Evolutionary conservation across 2,888 invertebrate species (phyloP).

Genomic region (Ochropleura leucogaster): DNA sequence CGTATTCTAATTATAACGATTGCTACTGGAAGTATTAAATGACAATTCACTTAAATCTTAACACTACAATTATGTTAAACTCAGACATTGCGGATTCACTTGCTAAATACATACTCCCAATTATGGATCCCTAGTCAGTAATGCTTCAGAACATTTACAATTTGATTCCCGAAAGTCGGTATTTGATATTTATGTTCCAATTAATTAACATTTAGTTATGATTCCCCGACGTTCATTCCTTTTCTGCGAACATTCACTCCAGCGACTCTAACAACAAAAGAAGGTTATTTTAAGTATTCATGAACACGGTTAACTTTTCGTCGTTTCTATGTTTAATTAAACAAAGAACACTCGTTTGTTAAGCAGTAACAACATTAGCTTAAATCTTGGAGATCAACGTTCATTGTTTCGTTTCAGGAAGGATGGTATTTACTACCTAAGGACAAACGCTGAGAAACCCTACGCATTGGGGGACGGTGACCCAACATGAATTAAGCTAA

Average conservation of each 20-base stretch:
- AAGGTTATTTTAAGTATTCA: slow-evolving; percentile 75
- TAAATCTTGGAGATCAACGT: slow-evolving; percentile 79
- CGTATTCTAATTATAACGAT: slow-evolving; percentile 5
- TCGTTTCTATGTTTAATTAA: slow-evolving; percentile 78
- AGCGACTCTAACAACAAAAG: slow-evolving; percentile 68
- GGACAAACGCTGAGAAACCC: slow-evolving; percentile 88
- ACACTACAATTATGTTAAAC: slow-evolving; percentile 18
- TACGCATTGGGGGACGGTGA: slow-evolving; percentile 83
- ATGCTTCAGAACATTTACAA: slow-evolving; percentile 29
- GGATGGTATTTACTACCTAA: slow-evolving; percentile 90
- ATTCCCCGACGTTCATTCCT: slow-evolving; percentile 47
- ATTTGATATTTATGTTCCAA: slow-evolving; percentile 49
- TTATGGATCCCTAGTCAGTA: slow-evolving; percentile 12
- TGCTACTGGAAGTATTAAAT: neutral
- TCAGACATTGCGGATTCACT: slow-evolving; percentile 8
- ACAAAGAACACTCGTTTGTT: slow-evolving; percentile 79
- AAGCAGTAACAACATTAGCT: slow-evolving; percentile 76
- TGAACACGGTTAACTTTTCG: slow-evolving; percentile 75
- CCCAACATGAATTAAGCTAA: slow-evolving; percentile 71
- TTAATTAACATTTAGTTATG: slow-evolving; percentile 60
- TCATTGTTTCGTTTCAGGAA: slow-evolving; percentile 87
- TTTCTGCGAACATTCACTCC: slow-evolving; percentile 50
- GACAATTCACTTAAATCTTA: neutral
- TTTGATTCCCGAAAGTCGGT: slow-evolving; percentile 20
- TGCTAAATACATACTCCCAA: slow-evolving; percentile 21